Conservation (phyloP, 2,113 vertebrate genomes). For the Cyprinodon brontotheroides region DNA sequence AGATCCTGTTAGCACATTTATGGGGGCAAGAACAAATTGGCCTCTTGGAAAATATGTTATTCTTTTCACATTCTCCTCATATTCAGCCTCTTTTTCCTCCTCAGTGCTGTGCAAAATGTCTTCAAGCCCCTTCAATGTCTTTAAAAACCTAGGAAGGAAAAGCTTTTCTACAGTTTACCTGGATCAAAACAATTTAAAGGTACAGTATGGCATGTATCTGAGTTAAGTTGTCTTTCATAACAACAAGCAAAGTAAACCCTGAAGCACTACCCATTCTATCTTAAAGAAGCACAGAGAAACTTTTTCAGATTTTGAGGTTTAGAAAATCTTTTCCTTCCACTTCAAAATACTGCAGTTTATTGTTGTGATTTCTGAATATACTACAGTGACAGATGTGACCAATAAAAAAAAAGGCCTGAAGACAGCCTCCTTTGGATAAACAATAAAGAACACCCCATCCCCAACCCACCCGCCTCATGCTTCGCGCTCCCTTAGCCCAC, state of each 20-base stretch:
- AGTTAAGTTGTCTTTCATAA: no score
- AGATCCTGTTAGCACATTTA: slow-evolving; percentile 73
- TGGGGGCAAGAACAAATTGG: slow-evolving; percentile 67
- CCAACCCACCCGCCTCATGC: neutral
- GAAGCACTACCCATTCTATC: neutral
- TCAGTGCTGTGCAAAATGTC: neutral
- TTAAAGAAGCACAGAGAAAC: neutral
- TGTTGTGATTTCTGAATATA: neutral
- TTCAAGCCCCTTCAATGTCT: neutral
- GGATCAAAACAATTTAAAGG: no score
- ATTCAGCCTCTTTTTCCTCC: slow-evolving; percentile 7
- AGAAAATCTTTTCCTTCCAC: neutral
- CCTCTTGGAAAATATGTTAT: slow-evolving; percentile 55
- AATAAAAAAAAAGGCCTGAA: neutral
- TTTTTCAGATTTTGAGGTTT: neutral
- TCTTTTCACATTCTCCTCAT: slow-evolving; percentile 33
- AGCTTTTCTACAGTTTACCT: no score
- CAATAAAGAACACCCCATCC: slow-evolving; percentile 10
- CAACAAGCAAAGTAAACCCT: neutral
- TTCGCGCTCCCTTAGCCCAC: slow-evolving; percentile 49
- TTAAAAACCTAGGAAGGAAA: neutral
- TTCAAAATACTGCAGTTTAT: neutral
- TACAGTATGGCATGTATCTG: no score
- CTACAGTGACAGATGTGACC: neutral
- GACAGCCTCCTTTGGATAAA: slow-evolving; percentile 44